Conservation (phyloP, 1,140 invertebrate species). For the Pseudomyrmex cubaensis region DNA sequence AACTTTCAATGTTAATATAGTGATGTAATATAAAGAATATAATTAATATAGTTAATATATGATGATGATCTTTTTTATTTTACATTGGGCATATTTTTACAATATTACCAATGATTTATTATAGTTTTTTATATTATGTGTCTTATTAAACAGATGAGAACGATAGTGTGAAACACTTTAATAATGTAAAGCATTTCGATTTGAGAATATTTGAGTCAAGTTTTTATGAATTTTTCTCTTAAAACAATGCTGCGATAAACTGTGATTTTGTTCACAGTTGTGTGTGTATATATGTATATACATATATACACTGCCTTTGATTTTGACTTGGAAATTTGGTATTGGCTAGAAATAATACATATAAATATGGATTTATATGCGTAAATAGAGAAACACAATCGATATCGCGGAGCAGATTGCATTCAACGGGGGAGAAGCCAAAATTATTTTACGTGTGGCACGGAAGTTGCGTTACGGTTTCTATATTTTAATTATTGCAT, state of each 20-base stretch:
- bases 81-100: no score
- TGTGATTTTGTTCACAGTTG: background rate
- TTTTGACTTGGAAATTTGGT: constrained; percentile 53
- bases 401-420: constrained; percentile 50
- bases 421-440: constrained; percentile 17
- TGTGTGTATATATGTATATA: background rate
- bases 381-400: constrained; percentile 33
- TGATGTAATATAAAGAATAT: no score
- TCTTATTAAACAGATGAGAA: no score
- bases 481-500: constrained; percentile 56
- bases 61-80: no score
- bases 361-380: constrained; percentile 56
- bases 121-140: no score
- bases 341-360: constrained; percentile 44
- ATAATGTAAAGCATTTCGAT: no score
- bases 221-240: background rate
- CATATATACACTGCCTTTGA: background rate
- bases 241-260: background rate
- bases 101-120: no score
- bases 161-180: no score
- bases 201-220: background rate
- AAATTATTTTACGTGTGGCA: constrained; percentile 42
- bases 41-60: no score
- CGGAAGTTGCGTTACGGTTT: constrained; percentile 28
- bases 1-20: no score